phyloP scores from a whole-genome alignment of 2,113 vertebrate species.

The Larimichthys polyactis region DNA sequence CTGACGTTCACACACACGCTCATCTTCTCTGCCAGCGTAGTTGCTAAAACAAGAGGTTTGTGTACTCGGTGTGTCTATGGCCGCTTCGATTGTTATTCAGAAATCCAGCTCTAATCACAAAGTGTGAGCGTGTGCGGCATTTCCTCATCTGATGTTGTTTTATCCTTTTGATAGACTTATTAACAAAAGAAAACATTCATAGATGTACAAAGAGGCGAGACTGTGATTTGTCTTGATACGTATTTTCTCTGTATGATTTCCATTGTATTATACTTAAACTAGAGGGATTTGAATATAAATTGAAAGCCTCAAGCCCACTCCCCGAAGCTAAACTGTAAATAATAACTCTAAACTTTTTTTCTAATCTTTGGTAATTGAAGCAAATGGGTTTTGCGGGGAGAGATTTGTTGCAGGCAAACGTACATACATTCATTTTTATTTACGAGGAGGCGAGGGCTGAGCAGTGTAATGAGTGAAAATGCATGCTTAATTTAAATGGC shows the following conservation, averaged over 20 bases:
- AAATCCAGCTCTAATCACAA: conserved; percentile 42
- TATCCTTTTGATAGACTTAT: conserved; percentile 64
- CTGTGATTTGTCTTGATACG: conserved; percentile 68
- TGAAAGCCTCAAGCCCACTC: conserved; percentile 77
- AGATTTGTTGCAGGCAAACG: conserved; percentile 89
- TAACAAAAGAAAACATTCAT: conserved; percentile 62
- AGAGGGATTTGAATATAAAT: conserved; percentile 81
- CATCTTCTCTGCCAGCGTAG: conserved; percentile 30
- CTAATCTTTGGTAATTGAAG: conserved; percentile 87
- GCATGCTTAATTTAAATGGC: conserved; percentile 99
- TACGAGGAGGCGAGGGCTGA: conserved; percentile 91
- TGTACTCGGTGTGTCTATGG: background rate
- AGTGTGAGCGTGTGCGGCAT: conserved; percentile 34
- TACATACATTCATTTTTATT: conserved; percentile 94
- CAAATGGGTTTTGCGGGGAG: conserved; percentile 87
- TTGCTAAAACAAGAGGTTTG: conserved; percentile 31
- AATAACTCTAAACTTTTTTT: conserved; percentile 84
- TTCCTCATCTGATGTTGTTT: conserved; percentile 47
- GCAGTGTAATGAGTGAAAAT: conserved; percentile 96
- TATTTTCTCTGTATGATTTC: conserved; percentile 67
- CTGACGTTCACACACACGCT: conserved; percentile 39
- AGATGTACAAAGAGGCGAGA: conserved; percentile 45
- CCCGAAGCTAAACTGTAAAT: conserved; percentile 81
- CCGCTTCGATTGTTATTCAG: conserved; percentile 16
- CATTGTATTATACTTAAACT: conserved; percentile 75